Base-by-base conservation (phyloP, 35 echinoderm and acorn worm genomes). In the Ophioderma brevispina region DNA sequence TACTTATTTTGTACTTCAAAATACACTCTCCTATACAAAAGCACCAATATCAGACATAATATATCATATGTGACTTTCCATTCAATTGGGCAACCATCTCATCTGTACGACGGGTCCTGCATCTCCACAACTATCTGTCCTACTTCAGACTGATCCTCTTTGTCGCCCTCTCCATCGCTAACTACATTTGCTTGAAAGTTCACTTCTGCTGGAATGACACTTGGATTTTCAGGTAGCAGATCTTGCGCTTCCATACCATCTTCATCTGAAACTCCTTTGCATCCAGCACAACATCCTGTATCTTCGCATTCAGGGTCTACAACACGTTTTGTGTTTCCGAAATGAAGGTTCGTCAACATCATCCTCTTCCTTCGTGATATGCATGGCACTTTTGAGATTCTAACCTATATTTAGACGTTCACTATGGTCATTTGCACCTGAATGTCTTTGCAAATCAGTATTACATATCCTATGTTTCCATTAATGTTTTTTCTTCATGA, bases 1-100 rank as follows among this genome's bases (percentile, higher is more conserved):
- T n/a, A n/a, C n/a, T n/a, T n/a, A n/a, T n/a, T n/a, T n/a, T n/a
- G n/a, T n/a, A n/a, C n/a, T n/a, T n/a, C n/a, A 52, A 52, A 52
- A 52, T 52, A 52, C 8, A 52, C 21, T 52, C 46, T 52, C 8
- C 21, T 11, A 11, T 21, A 52, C 21, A 25, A 70, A 70, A 70
- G 59, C 59, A 70, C 59, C 59, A 25, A 25, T 36, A 80, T 96
- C 87, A 96, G 76, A 96, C 94, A 46, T 96, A 93, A 46, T 96
- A 96, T 0, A 96, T 96, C 94, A 96, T 96, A 18, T 91, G 89
- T 13, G 94, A 84, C 36, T 96, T 96, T 35, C 91, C 94, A 87
- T 96, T 96, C 25, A 96, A 78, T 64, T 96, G 94, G n/a, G n/a
- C 50, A 96, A 34, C 38, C 92, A 85, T 87, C 88, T 82, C 38